Evolutionary conservation across 2,888 invertebrate species (phyloP).

Genomic region (Prenolepis imparis): DNA sequence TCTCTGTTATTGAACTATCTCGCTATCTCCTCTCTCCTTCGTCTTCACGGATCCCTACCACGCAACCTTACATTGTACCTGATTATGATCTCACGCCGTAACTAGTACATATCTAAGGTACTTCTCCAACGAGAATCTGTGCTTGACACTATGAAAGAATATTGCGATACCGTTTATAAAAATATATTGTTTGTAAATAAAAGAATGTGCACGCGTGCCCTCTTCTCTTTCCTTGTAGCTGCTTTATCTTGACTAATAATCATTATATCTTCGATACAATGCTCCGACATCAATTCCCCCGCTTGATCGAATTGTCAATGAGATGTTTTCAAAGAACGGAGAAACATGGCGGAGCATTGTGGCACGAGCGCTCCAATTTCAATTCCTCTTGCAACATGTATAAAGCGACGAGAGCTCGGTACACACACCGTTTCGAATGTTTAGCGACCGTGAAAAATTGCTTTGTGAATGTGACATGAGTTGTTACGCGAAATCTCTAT

Average conservation of each 20-base stretch:
- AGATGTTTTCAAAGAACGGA: constrained; percentile 49
- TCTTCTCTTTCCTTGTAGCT: background rate
- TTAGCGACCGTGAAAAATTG: constrained; percentile 51
- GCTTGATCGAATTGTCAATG: constrained; percentile 54
- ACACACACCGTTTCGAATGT: constrained; percentile 17
- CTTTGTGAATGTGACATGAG: constrained; percentile 7
- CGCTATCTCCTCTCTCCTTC: background rate
- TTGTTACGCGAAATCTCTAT: constrained; percentile 6
- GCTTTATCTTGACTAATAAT: constrained; percentile 33
- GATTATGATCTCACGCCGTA: constrained; percentile 25
- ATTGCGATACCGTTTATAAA: background rate
- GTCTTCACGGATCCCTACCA: constrained; percentile 1
- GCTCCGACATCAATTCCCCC: constrained; percentile 22
- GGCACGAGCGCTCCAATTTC: constrained; percentile 45
- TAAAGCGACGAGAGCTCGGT: constrained; percentile 39
- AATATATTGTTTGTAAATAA: constrained; percentile 1
- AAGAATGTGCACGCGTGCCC: background rate
- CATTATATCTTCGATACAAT: constrained; percentile 14
- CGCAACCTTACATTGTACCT: background rate
- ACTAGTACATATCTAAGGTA: constrained; percentile 13
- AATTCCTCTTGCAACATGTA: constrained; percentile 38
- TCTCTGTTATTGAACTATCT: constrained; percentile 39
- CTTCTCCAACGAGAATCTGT: background rate
- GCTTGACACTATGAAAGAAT: background rate
- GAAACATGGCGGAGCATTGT: constrained; percentile 27